phyloP scores from a whole-genome alignment of 2,888 invertebrate genomes.

The Pelosia muscerda region DNA sequence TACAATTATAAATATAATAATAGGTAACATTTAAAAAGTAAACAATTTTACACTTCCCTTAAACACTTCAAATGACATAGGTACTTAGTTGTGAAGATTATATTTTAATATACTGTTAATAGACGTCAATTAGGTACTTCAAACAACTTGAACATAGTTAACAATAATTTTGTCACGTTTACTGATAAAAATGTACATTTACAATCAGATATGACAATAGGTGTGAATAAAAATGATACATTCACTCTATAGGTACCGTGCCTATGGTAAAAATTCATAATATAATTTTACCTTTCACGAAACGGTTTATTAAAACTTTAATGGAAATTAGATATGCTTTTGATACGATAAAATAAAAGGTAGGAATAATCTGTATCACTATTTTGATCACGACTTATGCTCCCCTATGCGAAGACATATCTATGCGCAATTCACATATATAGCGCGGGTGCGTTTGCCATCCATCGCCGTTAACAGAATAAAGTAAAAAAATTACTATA shows the following conservation, averaged over 20 bases:
- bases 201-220: background rate
- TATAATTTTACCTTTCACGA: background rate
- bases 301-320: no score
- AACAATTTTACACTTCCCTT: background rate
- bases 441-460: no score
- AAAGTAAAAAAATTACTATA: no score
- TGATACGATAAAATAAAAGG: no score
- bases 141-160: background rate
- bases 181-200: background rate
- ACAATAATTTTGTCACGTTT: background rate
- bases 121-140: background rate
- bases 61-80: no score
- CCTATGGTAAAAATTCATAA: no score
- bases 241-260: background rate
- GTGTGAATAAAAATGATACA: background rate
- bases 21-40: background rate
- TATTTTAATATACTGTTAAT: conserved; percentile 3
- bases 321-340: background rate
- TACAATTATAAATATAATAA: background rate
- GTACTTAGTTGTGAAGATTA: background rate
- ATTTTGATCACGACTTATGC: background rate
- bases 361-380: background rate
- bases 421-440: no score
- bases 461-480: no score
- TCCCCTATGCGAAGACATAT: no score